phyloP scores from a whole-genome alignment of 2,888 invertebrate genomes.

The Exocentrus adspersus region DNA sequence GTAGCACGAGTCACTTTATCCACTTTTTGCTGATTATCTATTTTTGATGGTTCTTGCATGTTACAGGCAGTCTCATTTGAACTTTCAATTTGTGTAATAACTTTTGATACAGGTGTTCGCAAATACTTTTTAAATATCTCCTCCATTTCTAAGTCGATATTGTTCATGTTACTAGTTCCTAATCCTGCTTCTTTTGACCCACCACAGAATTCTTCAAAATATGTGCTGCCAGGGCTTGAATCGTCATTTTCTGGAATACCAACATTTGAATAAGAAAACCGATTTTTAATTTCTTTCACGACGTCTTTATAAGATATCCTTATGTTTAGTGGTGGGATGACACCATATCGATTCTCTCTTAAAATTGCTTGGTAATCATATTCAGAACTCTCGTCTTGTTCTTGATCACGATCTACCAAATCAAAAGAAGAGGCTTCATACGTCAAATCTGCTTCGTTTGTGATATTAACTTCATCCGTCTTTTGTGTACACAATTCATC shows the following conservation, averaged over 20 bases:
- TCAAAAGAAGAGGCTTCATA: constrained; percentile 5
- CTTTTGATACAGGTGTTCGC: constrained; percentile 42
- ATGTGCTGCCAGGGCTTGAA: constrained; percentile 26
- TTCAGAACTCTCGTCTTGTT: constrained; percentile 11
- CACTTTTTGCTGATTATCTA: not conserved
- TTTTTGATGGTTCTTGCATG: not conserved
- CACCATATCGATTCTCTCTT: constrained; percentile 48
- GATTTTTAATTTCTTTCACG: constrained; percentile 50
- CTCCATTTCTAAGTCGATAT: constrained; percentile 46
- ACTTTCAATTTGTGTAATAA: constrained; percentile 38
- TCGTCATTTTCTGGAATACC: constrained; percentile 14
- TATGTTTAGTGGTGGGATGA: constrained; percentile 42
- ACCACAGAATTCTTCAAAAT: constrained; percentile 38
- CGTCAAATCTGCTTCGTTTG: not conserved
- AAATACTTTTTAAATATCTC: constrained; percentile 47
- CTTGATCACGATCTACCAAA: constrained; percentile 1
- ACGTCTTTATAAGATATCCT: constrained; percentile 48
- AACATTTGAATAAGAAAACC: constrained; percentile 37
- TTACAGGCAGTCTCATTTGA: not conserved
- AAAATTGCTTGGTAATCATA: constrained; percentile 38
- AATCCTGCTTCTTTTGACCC: not conserved
- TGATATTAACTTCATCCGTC: not conserved
- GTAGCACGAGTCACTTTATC: not conserved
- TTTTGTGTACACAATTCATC: not conserved
- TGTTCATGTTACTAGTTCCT: constrained; percentile 4